A percentile compares a stretch with the other conserved stretches of the same genome.
phyloP scores from a whole-genome alignment of 1,140 invertebrate genomes.

The Neotoxoptera formosana region DNA sequence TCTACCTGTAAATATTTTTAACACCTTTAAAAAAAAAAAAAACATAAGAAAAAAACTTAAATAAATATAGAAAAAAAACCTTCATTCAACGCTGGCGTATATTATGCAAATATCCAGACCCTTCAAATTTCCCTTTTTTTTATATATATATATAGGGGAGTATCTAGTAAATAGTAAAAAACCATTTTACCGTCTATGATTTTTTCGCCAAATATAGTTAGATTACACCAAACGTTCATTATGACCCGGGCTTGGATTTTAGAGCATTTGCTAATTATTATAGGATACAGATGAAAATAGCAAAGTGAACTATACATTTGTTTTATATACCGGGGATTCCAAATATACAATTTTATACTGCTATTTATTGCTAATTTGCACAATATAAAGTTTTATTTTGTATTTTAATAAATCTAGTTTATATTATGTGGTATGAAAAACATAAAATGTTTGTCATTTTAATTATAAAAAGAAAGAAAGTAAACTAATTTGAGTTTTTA shows the following conservation, averaged over 20 bases:
- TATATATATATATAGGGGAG: background rate
- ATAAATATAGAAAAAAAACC: background rate
- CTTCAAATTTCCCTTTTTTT: background rate
- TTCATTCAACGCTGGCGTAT: background rate
- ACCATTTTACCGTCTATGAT: background rate
- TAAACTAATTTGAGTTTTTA: too few relatives aligned
- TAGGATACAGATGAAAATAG: too few relatives aligned
- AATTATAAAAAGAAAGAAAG: too few relatives aligned
- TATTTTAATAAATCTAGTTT: too few relatives aligned
- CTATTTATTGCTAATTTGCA: too few relatives aligned
- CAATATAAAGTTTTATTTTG: too few relatives aligned
- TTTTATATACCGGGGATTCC: too few relatives aligned
- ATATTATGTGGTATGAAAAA: too few relatives aligned
- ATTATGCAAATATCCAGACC: conserved; percentile 12
- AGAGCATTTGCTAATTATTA: too few relatives aligned
- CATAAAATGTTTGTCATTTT: too few relatives aligned
- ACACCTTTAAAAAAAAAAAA: background rate
- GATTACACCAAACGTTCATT: background rate
- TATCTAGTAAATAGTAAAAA: background rate
- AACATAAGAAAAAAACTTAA: background rate
- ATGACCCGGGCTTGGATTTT: background rate
- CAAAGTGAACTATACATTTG: too few relatives aligned
- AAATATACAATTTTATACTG: too few relatives aligned
- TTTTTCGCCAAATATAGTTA: background rate
- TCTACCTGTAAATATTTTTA: background rate